phyloP scores from a whole-genome alignment of 2,888 invertebrate genomes.

The Conomelus anceps region DNA sequence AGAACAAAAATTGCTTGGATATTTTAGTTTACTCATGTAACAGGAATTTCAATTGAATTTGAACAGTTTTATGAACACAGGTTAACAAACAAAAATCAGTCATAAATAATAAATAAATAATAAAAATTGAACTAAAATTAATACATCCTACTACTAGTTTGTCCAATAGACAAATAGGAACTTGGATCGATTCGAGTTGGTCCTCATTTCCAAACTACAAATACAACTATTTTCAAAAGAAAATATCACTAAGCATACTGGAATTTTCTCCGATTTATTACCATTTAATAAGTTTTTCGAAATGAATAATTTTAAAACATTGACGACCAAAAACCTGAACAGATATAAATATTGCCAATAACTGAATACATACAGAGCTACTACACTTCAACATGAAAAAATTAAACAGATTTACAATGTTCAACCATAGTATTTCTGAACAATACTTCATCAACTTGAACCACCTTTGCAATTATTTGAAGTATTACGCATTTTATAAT shows the following conservation, averaged over 20 bases:
- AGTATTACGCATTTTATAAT: not conserved
- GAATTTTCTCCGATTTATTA: not conserved
- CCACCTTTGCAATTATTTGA: not conserved
- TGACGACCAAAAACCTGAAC: not conserved
- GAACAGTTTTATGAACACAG: not conserved
- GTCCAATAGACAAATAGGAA: slow-evolving; percentile 31
- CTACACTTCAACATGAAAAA: slow-evolving; percentile 17
- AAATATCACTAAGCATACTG: not conserved
- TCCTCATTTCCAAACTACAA: slow-evolving; percentile 27
- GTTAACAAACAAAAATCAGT: slow-evolving; percentile 21
- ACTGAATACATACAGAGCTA: slow-evolving; percentile 17
- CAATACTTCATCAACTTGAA: not conserved
- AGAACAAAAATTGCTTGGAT: not conserved
- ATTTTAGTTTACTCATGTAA: not conserved
- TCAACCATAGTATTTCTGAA: not conserved
- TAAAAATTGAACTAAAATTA: slow-evolving; percentile 23
- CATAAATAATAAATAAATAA: slow-evolving; percentile 23
- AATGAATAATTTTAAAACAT: not conserved
- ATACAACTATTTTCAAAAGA: slow-evolving; percentile 23
- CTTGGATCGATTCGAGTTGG: slow-evolving; percentile 30
- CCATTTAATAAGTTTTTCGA: not conserved
- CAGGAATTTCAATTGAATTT: not conserved
- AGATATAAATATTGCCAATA: not conserved
- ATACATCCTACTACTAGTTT: slow-evolving; percentile 21
- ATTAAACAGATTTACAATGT: not conserved